phyloP scores from a whole-genome alignment of 2,113 vertebrate genomes.

The Corythaixoides concolor region DNA sequence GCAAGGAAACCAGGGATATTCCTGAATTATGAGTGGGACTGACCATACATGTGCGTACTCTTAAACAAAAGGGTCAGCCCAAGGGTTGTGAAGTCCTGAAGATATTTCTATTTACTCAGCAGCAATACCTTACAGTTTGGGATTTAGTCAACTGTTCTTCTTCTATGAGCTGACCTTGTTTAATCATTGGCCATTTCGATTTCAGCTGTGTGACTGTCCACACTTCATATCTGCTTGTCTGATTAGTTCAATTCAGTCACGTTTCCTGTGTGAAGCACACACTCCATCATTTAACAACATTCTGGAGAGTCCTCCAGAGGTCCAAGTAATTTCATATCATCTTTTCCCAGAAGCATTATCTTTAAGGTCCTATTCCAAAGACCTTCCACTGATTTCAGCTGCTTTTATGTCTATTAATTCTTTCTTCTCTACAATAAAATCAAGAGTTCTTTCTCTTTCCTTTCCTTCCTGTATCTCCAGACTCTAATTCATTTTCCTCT shows the following conservation, averaged over 20 bases:
- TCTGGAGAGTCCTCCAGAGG: not conserved
- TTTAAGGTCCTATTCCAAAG: not conserved
- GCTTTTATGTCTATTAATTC: not conserved
- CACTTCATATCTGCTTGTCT: not conserved
- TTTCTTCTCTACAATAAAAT: not conserved
- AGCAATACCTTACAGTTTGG: not conserved
- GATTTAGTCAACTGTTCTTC: not conserved
- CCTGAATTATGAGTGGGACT: not conserved
- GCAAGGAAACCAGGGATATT: not conserved
- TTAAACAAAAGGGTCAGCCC: not conserved
- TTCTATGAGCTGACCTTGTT: not conserved
- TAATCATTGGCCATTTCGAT: not conserved
- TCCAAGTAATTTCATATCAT: not conserved
- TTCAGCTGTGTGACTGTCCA: not conserved
- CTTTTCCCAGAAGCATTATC: not conserved
- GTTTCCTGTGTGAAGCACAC: not conserved
- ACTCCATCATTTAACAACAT: not conserved
- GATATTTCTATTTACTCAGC: not conserved
- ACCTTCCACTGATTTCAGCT: not conserved
- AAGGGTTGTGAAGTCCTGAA: not conserved
- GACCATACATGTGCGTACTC: not conserved
- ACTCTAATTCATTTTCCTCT: not conserved
- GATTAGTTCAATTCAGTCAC: not conserved
- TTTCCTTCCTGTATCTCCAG: not conserved
- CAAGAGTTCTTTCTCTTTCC: not conserved